A percentile compares a stretch with the other conserved stretches of the same genome.
phyloP scores from a whole-genome alignment of 2,113 vertebrate species.

The Upupa epops region DNA sequence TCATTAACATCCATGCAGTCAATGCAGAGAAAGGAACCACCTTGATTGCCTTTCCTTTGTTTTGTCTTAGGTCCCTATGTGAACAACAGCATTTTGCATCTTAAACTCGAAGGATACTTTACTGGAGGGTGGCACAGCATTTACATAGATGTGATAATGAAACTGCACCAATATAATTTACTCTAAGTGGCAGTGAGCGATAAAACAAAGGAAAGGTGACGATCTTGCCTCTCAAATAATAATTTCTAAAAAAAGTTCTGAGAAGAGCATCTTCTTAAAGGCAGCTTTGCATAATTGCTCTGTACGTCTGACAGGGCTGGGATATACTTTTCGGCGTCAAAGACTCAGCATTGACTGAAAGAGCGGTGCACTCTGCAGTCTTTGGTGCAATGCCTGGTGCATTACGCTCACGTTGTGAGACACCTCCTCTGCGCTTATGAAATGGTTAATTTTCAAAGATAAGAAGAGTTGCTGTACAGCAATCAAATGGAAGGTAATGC shows the following conservation, averaged over 20 bases:
- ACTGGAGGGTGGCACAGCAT: conserved; percentile 1
- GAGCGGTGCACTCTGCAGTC: conserved; percentile 54
- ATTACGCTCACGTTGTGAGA: background rate
- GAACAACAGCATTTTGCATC: background rate
- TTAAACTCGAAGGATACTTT: background rate
- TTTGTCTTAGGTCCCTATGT: background rate
- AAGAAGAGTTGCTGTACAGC: conserved; percentile 53
- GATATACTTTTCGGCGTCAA: conserved; percentile 36
- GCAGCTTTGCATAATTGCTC: conserved; percentile 28
- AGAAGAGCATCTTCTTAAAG: conserved; percentile 21
- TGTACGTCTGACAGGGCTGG: conserved; percentile 24
- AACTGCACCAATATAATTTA: conserved; percentile 17
- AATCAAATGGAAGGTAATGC: conserved; percentile 48
- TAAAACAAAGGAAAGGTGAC: conserved; percentile 18
- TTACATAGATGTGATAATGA: conserved; percentile 10
- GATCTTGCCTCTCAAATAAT: background rate
- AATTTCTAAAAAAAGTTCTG: background rate
- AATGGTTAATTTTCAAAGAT: conserved; percentile 65
- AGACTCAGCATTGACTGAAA: conserved; percentile 14
- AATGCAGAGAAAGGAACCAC: conserved; percentile 10
- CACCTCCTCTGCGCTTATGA: conserved; percentile 18
- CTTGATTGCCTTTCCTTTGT: conserved; percentile 38
- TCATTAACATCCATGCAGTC: conserved; percentile 41
- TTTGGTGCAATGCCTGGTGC: conserved; percentile 65
- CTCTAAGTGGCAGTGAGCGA: background rate